Evolutionary conservation across 2,888 invertebrate genomes (phyloP).

Genomic region (Tachina lurida): DNA sequence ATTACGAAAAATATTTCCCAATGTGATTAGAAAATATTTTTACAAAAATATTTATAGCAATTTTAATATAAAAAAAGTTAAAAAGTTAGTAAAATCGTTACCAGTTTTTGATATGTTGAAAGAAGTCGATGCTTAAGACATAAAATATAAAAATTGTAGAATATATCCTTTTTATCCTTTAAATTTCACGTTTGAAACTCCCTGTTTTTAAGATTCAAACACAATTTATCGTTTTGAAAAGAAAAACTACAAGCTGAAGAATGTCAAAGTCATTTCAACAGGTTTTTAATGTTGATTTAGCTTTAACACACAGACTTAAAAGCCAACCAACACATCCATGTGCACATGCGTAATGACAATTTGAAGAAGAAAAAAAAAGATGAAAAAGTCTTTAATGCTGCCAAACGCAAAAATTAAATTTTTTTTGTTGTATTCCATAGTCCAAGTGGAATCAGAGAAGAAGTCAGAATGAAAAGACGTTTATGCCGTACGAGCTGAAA

Average conservation of each 20-base stretch:
- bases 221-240: constrained; percentile 3
- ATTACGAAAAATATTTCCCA: too few species aligned
- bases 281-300: constrained; percentile 71
- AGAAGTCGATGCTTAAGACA: too few species aligned
- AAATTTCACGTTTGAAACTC: constrained; percentile 44
- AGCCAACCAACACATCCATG: constrained; percentile 29
- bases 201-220: constrained; percentile 46
- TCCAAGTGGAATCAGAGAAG: constrained; percentile 50
- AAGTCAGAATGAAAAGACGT: constrained; percentile 32
- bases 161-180: neutral
- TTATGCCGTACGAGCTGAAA: constrained; percentile 33
- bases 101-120: too few species aligned
- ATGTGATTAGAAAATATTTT: too few species aligned
- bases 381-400: constrained; percentile 69
- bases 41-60: too few species aligned
- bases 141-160: too few species aligned
- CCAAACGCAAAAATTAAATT: constrained; percentile 62
- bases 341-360: constrained; percentile 46
- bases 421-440: constrained; percentile 14
- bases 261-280: constrained; percentile 79
- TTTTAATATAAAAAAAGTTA: too few species aligned
- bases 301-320: constrained; percentile 49
- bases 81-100: too few species aligned
- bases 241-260: constrained; percentile 69
- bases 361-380: constrained; percentile 12